Evolutionary conservation across 2,113 vertebrate genomes (phyloP), one percentile per base, ranked within the genome.

Genomic region (Rutilus rutilus): DNA sequence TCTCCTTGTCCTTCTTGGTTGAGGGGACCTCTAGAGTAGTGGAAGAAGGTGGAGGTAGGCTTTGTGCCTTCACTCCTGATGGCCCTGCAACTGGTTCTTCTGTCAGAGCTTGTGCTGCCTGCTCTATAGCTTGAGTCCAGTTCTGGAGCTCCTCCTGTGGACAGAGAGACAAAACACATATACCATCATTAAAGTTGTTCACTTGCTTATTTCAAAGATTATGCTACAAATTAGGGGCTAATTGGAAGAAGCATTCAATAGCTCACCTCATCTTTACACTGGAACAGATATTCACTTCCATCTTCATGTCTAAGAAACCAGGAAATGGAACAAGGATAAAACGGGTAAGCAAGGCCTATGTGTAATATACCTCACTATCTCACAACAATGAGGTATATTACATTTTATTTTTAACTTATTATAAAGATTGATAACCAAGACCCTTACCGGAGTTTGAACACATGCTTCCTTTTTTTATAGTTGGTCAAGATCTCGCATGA

Each of bases 381-480:
- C 39, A 42, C 39, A 42, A 42, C 8, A 42, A 9, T 42, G 42
- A 10, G 8, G 8, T 42, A 9, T 2, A 42, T 42, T 64, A 9
- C 6, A 42, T 64, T 25, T 30, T 21, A 21, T 21, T 12, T 54
- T 21, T 25, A 33, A 21, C 6, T 52, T 5, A 12, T 6, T 54
- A 19, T 54, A 9, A 21, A 54, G 25, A 33, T 73, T 27, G 27
- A 69, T 33, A 47, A 19, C 47, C 10, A 83, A 76, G 9, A 77
- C 21, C 83, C 94, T 94, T 89, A 99, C 98, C 96, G 93, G 87
- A 99, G 94, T 90, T 97, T 99, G 91, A 97, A 96, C 64, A 99
- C 97, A 0, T 98, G 96, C 81, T 99, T 99, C 94, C 97, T 99
- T 90, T 99, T 99, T 94, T 99, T 99, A 91, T 99, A 99, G 92